These are phyloP conservation scores for Athene cunicularia DNA, from an alignment of 2,113 vertebrate genomes.

Conservation along the genomic window DNA sequence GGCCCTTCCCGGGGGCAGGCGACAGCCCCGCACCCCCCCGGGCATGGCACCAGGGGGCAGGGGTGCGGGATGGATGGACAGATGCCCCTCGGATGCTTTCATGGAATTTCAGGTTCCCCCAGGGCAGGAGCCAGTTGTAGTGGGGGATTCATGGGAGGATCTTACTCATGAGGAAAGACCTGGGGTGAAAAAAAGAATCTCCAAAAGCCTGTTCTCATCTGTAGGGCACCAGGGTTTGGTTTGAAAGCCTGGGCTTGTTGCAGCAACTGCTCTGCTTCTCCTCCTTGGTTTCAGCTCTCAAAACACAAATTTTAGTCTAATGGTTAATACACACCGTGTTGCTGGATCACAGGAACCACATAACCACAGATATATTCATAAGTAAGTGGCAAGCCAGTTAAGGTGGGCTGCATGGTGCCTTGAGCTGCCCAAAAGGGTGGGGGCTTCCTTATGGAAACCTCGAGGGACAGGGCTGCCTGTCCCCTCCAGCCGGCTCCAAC, in stretches of 20 bases:
- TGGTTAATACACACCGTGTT: not conserved
- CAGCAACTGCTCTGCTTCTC: not conserved
- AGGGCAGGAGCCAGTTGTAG: not conserved
- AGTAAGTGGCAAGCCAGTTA: not conserved
- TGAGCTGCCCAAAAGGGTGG: not conserved
- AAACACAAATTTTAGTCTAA: not conserved
- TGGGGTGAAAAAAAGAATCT: fast-evolving
- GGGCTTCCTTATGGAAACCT: not conserved
- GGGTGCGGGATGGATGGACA: not conserved
- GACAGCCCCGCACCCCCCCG: fast-evolving
- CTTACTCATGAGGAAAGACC: not conserved
- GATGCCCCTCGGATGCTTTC: not conserved
- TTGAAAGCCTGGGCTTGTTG: not conserved
- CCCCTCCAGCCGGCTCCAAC: not conserved
- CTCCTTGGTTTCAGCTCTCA: not conserved
- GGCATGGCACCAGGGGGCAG: fast-evolving
- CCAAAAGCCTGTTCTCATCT: not conserved
- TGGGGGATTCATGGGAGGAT: not conserved
- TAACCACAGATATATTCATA: not conserved
- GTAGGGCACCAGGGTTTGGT: not conserved
- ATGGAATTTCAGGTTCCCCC: not conserved
- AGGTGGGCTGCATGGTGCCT: not conserved
- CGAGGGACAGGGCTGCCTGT: fast-evolving
- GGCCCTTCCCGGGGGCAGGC: not conserved
- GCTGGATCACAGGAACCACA: not conserved